These are phyloP conservation scores for Dendrocopos noguchii DNA, from an alignment of 2,113 vertebrate genomes.

Conservation along the genomic window DNA sequence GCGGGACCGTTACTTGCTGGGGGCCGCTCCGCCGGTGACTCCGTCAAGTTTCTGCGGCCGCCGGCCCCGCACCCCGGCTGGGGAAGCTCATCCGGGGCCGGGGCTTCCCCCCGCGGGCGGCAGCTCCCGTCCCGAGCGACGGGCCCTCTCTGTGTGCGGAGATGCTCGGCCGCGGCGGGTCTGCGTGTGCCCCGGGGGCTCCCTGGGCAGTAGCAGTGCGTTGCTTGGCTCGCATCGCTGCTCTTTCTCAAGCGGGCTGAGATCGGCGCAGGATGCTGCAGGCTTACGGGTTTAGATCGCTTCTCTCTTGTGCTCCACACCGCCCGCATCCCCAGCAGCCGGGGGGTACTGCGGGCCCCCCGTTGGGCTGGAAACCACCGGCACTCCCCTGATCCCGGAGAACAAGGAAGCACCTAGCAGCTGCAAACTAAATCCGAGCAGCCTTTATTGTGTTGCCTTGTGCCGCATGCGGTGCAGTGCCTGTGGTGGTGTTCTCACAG, in stretches of 20 bases:
- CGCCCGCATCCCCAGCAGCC: background rate
- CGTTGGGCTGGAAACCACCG: background rate
- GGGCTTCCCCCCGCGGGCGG: background rate
- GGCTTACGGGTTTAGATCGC: background rate
- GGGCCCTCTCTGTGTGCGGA: background rate
- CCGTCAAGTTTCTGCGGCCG: background rate
- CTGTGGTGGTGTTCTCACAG: background rate
- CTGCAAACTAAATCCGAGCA: background rate
- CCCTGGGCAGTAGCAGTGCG: accelerated
- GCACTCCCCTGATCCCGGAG: background rate
- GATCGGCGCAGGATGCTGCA: background rate
- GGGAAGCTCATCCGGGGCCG: too few species aligned
- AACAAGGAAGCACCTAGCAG: background rate
- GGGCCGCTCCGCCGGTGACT: background rate
- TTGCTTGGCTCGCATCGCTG: background rate
- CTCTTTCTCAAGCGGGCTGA: accelerated
- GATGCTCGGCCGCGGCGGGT: background rate
- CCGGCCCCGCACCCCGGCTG: background rate
- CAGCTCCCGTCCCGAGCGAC: background rate
- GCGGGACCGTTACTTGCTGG: background rate
- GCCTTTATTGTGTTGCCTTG: background rate
- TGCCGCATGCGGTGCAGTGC: accelerated
- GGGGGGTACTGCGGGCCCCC: background rate
- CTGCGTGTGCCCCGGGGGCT: accelerated
- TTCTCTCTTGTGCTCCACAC: accelerated